A percentile compares a stretch with the other conserved stretches of the same genome.
These are phyloP conservation scores for Mungos mungo DNA, from an alignment of 2,113 vertebrate species.

Conservation along the genomic window DNA sequence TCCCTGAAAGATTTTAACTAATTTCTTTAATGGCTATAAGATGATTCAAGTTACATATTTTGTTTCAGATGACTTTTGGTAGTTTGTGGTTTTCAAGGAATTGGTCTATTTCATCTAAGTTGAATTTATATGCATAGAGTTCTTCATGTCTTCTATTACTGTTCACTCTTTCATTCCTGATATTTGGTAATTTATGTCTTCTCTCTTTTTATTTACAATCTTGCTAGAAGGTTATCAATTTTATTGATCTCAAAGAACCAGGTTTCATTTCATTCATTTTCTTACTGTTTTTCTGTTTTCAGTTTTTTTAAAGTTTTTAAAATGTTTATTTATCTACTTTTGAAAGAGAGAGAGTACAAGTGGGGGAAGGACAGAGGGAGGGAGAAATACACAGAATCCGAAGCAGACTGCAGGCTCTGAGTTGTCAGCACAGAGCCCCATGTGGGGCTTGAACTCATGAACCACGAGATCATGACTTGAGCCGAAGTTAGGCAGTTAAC, in stretches of 20 bases:
- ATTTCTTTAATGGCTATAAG: constrained; percentile 13
- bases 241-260: neutral
- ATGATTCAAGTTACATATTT: neutral
- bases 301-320: neutral
- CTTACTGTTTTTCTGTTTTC: neutral
- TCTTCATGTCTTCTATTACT: neutral
- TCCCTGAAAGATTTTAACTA: neutral
- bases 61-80: neutral
- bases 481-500: no score
- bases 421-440: no score
- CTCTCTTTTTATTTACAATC: neutral
- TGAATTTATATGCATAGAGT: neutral
- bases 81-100: neutral
- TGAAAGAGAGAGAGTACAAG: no score
- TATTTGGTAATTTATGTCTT: constrained; percentile 28
- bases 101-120: neutral
- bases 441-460: no score
- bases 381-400: no score
- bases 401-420: no score
- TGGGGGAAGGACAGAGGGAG: no score
- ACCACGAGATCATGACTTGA: no score
- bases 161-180: neutral
- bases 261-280: constrained; percentile 30
- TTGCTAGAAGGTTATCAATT: neutral
- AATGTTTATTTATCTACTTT: no score